These are phyloP conservation scores for Atrina japonica DNA, from an alignment of 2,888 invertebrate genomes.

Conservation along the genomic window DNA sequence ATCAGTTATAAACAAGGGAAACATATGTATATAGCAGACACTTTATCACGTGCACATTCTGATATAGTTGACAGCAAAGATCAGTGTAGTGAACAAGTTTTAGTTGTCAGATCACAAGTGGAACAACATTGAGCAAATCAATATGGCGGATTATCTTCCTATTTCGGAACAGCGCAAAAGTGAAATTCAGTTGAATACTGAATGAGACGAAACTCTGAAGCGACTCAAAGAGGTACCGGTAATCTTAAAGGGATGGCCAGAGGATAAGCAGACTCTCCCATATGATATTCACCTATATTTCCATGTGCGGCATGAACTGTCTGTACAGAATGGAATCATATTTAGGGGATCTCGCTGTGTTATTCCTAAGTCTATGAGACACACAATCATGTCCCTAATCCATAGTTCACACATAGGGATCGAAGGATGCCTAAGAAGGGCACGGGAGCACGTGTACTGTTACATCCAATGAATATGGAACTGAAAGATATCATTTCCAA, in stretches of 20 bases:
- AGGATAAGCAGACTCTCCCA: constrained; percentile 18
- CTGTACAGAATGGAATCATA: constrained; percentile 21
- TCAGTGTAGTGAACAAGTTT: not conserved
- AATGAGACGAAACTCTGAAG: constrained; percentile 27
- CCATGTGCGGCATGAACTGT: constrained; percentile 45
- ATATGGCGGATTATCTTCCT: constrained; percentile 35
- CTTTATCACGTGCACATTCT: constrained; percentile 33
- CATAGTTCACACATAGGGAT: constrained; percentile 37
- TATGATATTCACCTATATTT: not conserved
- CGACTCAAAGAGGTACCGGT: constrained; percentile 21
- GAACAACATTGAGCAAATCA: constrained; percentile 15
- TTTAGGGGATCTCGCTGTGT: constrained; percentile 26
- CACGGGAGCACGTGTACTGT: constrained; percentile 36
- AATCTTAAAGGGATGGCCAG: constrained; percentile 43
- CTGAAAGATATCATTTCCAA: constrained; percentile 22
- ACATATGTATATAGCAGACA: constrained; percentile 45
- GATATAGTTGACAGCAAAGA: constrained; percentile 44
- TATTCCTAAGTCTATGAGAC: constrained; percentile 18
- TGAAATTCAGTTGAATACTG: constrained; percentile 29
- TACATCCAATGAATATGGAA: constrained; percentile 39
- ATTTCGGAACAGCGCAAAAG: constrained; percentile 22
- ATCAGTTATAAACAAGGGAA: constrained; percentile 54
- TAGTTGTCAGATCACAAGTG: not conserved
- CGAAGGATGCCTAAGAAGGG: constrained; percentile 41
- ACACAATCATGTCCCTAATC: constrained; percentile 18